Conservation (phyloP, 53 echinoderm and acorn worm species). For the Crossaster papposus region DNA sequence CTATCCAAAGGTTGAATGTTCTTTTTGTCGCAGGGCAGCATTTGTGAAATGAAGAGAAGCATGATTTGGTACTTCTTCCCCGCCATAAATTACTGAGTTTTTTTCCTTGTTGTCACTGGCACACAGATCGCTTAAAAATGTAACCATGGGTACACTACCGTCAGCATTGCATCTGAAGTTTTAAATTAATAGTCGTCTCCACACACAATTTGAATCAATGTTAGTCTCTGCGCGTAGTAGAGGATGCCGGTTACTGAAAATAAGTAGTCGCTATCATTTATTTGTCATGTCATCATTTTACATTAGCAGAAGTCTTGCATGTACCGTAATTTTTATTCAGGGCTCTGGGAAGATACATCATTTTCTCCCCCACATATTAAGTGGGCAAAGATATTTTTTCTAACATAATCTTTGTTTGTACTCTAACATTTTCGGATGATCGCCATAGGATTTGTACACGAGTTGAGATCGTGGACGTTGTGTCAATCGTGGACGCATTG, state of each 20-base stretch:
- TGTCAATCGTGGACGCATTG: too few species aligned
- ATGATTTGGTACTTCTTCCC: not conserved
- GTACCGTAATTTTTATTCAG: not conserved
- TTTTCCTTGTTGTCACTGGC: not conserved
- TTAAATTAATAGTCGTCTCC: not conserved
- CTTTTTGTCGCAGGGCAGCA: conserved; percentile 2
- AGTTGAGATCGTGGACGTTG: too few species aligned
- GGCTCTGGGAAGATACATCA: not conserved
- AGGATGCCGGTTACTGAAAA: not conserved
- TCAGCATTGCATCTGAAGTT: not conserved
- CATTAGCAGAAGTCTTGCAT: not conserved
- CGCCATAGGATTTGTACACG: too few species aligned
- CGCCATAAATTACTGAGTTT: not conserved
- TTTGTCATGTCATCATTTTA: not conserved
- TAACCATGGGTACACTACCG: not conserved
- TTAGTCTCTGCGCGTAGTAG: not conserved
- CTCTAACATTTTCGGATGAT: too few species aligned
- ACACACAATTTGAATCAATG: not conserved
- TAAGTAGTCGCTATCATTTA: not conserved
- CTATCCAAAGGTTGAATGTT: not conserved
- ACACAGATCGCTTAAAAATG: not conserved
- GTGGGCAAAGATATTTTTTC: not conserved
- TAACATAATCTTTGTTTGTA: too few species aligned
- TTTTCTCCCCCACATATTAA: not conserved
- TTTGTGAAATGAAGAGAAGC: not conserved